Base-by-base conservation (phyloP, 2,888 invertebrate genomes). In the Prosapia bicincta region DNA sequence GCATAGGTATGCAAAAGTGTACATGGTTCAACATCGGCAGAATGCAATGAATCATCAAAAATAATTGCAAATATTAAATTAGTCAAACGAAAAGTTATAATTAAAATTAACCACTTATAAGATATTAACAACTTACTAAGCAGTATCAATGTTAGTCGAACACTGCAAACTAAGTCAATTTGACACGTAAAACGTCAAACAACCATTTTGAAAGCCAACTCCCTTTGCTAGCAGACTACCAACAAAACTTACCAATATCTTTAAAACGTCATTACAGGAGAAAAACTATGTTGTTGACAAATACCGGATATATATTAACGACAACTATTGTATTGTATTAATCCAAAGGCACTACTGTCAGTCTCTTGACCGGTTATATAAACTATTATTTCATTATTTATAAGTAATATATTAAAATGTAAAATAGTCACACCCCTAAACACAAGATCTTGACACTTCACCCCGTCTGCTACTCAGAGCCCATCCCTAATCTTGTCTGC, bases 321-420 rank as follows among this genome's bases (percentile, higher is more conserved):
- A 69, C 70, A 72, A 69, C 69, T 75, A 75, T 43, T 20, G 43
- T 69, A 70, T 28, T 70, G 71, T 73, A 68, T 68, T 66, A 71
- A 69, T 76, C 72, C 69, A 75, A 78, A 78, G 78, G 78, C 78
- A 78, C 78, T 76, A 69, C 65, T 72, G 76, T 78, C 78, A 78
- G 78, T 78, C 78, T 77, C 77, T 75, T 74, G 69, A 26, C 69
- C 67, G 72, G 66, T 66, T 66, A 26, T 71, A 71, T 32, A 74
- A 73, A 67, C 66, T 28, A 74, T 68, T 73, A 75, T 69, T 69
- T 72, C 66, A 71, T 74, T 71, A 71, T 72, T 73, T 66, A 75
- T 28, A 23, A 30, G 30, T 69, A 75, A 71, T 28, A 71, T 67
- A 73, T 67, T 72, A 72, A 77, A 75, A 72, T 66, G 69, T 75